These are phyloP conservation scores for Brienomyrus brachyistius DNA, from an alignment of 2,113 vertebrate species.

Conservation along the genomic window DNA sequence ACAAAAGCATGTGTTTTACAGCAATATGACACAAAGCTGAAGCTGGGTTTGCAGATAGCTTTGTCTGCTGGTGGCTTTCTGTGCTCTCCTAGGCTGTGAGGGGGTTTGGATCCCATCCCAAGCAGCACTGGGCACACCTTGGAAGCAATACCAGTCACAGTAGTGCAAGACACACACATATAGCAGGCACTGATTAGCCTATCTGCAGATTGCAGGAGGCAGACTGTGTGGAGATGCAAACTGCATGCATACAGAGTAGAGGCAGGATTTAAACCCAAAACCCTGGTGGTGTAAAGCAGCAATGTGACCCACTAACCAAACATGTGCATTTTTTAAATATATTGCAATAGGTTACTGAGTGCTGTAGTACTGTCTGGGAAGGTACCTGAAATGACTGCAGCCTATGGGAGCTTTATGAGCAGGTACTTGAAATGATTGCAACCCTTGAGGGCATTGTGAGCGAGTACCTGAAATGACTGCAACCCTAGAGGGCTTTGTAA, in stretches of 20 bases:
- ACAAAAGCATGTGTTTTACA: conserved; percentile 1
- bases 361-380: not conserved
- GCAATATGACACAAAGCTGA: not conserved
- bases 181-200: not conserved
- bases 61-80: not conserved
- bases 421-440: too few relatives aligned
- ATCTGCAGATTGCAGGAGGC: not conserved
- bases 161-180: not conserved
- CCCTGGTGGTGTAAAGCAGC: not conserved
- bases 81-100: not conserved
- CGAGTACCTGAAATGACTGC: not conserved
- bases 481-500: not conserved
- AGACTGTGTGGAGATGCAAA: not conserved
- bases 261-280: not conserved
- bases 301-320: not conserved
- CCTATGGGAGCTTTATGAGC: too few relatives aligned
- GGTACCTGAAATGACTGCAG: not conserved
- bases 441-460: too few relatives aligned
- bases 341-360: not conserved
- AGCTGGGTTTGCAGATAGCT: not conserved
- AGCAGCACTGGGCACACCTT: not conserved
- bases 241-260: not conserved
- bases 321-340: not conserved
- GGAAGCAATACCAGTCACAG: not conserved
- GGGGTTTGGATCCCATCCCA: not conserved